Base-by-base conservation (phyloP, 1,140 invertebrate genomes). In the Euglossa dilemma region DNA sequence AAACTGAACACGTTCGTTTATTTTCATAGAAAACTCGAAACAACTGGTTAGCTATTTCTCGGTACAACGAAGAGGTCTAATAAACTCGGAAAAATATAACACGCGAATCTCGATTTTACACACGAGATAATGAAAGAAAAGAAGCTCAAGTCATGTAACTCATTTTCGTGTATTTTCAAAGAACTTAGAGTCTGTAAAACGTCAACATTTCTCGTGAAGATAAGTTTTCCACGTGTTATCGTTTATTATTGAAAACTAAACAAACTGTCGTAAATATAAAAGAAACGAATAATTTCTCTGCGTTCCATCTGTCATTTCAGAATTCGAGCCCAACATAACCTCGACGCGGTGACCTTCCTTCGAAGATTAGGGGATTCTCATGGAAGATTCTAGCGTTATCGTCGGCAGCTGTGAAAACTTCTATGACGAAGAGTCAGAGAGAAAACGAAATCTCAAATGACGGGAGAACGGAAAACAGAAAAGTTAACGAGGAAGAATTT, bases 401-500 rank as follows among this genome's bases (percentile, higher is more conserved):
- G 16, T 18, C 54, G 16, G 54, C 16, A 54, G 18, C 18, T 54
- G 16, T 18, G 7, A n/a, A 2, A 23, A 0, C 23, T 9, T 11
- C 23, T n/a, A n/a, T 11, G 1, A 3, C 7, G 56, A n/a, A 61
- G 36, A 36, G 36, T 61, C n/a, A 61, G 6, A 23, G 3, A 5
- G 14, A 59, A 73, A 73, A 73, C n/a, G 23, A 59, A 59, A 57
- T 59, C 56, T n/a, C 14, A 18, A 23, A 20, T n/a, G 14, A 12
- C 4, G 36, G 2, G 23, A 36, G 12, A 9, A 8, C 25, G 12
- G n/a, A 63, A 23, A 11, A 20, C 54, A 56, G 43, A 67, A n/a
- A 63, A 52, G 57, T 64, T 63, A 54, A 63, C 56, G 36, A 72
- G 56, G 45, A 73, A 28, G 52, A 74, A 56, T n/a, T 47, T 28